Evolutionary conservation across 2,888 invertebrate genomes (phyloP).

Genomic region (Drosophila kanekoi): DNA sequence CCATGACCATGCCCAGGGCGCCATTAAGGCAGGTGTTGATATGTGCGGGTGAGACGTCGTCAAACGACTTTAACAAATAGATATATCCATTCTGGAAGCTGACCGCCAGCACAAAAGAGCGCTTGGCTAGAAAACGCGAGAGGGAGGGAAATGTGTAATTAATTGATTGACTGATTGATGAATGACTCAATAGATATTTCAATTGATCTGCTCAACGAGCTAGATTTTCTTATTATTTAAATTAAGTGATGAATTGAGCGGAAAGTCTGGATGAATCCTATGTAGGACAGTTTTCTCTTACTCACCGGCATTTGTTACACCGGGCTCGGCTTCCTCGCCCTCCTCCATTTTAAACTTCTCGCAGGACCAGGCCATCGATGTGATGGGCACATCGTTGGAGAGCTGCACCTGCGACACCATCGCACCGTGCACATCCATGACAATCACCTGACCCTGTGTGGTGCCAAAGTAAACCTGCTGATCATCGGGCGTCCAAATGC

Average conservation of each 20-base stretch:
- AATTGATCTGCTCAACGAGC: too few species aligned
- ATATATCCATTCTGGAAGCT: slow-evolving; percentile 96
- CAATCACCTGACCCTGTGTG: slow-evolving; percentile 96
- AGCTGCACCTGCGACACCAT: slow-evolving; percentile 97
- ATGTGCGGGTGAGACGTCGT: slow-evolving; percentile 96
- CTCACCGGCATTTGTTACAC: slow-evolving; percentile 86
- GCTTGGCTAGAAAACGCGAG: slow-evolving; percentile 85
- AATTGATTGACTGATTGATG: background rate
- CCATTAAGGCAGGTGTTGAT: slow-evolving; percentile 92
- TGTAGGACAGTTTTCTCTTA: background rate
- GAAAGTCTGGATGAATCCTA: too few species aligned
- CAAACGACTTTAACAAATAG: slow-evolving; percentile 94
- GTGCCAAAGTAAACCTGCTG: slow-evolving; percentile 98
- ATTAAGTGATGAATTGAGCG: too few species aligned
- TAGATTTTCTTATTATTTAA: too few species aligned
- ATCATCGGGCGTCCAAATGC: slow-evolving; percentile 99
- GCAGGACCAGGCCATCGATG: slow-evolving; percentile 98
- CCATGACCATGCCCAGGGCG: slow-evolving; percentile 92
- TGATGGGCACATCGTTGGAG: slow-evolving; percentile 94
- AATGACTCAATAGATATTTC: background rate
- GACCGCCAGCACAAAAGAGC: slow-evolving; percentile 93
- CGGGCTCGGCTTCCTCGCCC: slow-evolving; percentile 90
- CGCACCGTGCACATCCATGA: slow-evolving; percentile 98
- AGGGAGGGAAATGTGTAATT: background rate
- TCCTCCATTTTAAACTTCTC: slow-evolving; percentile 99